Evolutionary conservation across 2,113 vertebrate genomes (phyloP), one percentile per base, ranked within the genome.

Genomic region (Felis chaus): DNA sequence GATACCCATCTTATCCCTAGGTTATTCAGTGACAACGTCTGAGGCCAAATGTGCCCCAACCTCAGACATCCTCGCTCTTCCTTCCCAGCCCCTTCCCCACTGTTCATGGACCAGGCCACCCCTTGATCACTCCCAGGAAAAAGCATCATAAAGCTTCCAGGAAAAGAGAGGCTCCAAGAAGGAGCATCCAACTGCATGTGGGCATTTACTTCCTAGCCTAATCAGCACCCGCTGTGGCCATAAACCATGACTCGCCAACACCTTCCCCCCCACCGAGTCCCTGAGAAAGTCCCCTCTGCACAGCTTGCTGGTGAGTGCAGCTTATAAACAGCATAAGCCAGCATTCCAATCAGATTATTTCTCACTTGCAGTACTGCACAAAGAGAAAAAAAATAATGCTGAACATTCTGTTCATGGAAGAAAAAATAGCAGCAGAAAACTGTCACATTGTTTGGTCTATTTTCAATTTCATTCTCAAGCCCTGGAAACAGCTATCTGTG

Each of bases 401-500:
- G 98, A 98, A 97, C 98, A 98, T 98, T 98, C 98, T 98, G 98
- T 97, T 98, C 98, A 31, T 80, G 82, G 74, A 93, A 98, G 97
- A 98, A 98, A 98, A 98, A 98, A 98, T 98, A 98, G 98, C 97
- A 97, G 97, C 96, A 97, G 95, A 98, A 98, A 98, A 97, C 96
- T 98, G 97, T 97, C 98, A 98, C 96, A 97, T 97, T 98, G 97
- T 98, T 97, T 94, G 97, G 94, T 98, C 97, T 98, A 98, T 98
- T 98, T 98, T 98, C 97, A 97, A 97, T 98, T 97, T 97, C 97
- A 94, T 92, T 96, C 92, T 68, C 50, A 10, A 97, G 94, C 29
- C 95, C 94, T 81, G 86, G 94, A 98, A 98, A 98, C 88, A 98
- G 92, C 91, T 91, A 68, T 97, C 41, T 36, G 57, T 66, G 91